Base-by-base conservation (phyloP, 2,113 vertebrate genomes). In the Semicossyphus pulcher region DNA sequence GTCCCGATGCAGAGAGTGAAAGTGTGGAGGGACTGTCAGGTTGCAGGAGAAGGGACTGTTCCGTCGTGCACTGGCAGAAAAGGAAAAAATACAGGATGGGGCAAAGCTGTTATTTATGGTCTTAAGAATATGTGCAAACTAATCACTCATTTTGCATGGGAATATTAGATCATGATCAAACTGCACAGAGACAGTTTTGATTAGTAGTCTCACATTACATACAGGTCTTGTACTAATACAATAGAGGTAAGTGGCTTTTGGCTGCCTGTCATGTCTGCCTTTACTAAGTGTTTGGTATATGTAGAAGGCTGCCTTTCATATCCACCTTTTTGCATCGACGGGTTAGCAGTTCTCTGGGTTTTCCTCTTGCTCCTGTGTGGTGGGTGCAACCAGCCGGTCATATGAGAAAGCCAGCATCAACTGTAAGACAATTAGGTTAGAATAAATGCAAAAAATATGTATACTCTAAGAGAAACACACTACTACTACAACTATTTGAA, bases 401-500 rank as follows among this genome's bases (percentile, higher is more conserved):
- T 94, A 96, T 0, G 95, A 96, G 37, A 94, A 75, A 10, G 79
- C 76, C 80, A 95, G 73, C 94, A 95, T 95, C 11, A 94, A 59
- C 95, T 96, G 82, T 7, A 9, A 36, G 14, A 31, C 21, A 72
- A 67, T 47, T 10, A 34, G 8, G 61, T 20, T 18, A 25, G 11
- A 2, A 32, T 42, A 12, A 64, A 63, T 16, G 16, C 3, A 23
- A 36, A 31, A n/a, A n/a, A n/a, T n/a, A n/a, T n/a, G n/a, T n/a
- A n/a, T n/a, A n/a, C n/a, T n/a, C n/a, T n/a, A n/a, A n/a, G n/a
- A n/a, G n/a, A n/a, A n/a, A n/a, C n/a, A n/a, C n/a, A n/a, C n/a
- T n/a, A n/a, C n/a, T n/a, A n/a, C n/a, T n/a, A n/a, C n/a, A n/a
- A n/a, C n/a, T n/a, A n/a, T n/a, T n/a, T n/a, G n/a, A n/a, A n/a